phyloP scores from a whole-genome alignment of 2,113 vertebrate genomes.

The Halichoerus grypus region DNA sequence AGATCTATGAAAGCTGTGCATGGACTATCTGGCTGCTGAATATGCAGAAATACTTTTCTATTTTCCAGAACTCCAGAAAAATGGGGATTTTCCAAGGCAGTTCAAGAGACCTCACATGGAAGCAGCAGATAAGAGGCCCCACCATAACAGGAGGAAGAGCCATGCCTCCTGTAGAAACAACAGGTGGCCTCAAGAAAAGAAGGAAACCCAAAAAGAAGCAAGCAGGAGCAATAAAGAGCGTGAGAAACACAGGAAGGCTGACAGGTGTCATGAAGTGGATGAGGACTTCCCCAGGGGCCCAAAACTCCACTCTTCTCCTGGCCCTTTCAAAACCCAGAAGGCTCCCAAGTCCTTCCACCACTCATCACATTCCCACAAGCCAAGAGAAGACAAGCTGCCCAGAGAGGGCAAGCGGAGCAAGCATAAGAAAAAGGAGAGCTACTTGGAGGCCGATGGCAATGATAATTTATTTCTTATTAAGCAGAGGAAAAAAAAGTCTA shows the following conservation, averaged over 20 bases:
- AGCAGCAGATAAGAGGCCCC: neutral
- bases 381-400: neutral
- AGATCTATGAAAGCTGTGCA: neutral
- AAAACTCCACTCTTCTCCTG: neutral
- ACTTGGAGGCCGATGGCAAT: neutral
- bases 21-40: constrained; percentile 10
- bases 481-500: constrained; percentile 86
- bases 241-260: constrained; percentile 44
- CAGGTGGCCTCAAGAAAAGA: constrained; percentile 47
- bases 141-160: constrained; percentile 73
- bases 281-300: constrained; percentile 85
- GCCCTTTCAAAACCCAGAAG: constrained; percentile 17
- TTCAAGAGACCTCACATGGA: neutral
- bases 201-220: constrained; percentile 14
- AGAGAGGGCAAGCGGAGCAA: constrained; percentile 72
- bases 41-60: constrained; percentile 60
- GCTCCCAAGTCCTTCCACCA: constrained; percentile 10
- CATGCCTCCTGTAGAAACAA: constrained; percentile 50
- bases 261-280: rapidly evolving
- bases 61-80: constrained; percentile 88
- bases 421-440: constrained; percentile 76
- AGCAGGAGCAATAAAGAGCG: neutral
- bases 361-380: constrained; percentile 23
- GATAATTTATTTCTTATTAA: constrained; percentile 89
- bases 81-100: constrained; percentile 82